Conservation (phyloP, 2,888 invertebrate genomes). For the Dryomyza anilis region DNA sequence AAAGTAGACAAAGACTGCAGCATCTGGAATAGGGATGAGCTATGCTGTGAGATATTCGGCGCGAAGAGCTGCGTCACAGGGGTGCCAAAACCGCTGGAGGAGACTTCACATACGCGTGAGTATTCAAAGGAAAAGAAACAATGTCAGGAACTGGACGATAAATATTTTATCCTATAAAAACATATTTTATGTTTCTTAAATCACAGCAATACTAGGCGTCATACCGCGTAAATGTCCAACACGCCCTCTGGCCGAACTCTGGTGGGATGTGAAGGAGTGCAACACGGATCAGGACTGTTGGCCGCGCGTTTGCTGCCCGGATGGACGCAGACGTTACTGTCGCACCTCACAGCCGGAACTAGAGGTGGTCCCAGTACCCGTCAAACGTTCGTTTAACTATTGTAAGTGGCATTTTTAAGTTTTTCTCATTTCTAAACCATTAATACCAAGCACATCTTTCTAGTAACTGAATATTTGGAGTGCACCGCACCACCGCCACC, state of each 20-base stretch:
- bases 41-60: slow-evolving; percentile 60
- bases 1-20: slow-evolving; percentile 55
- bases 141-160: no score
- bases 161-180: no score
- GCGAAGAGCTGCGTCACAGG: slow-evolving; percentile 67
- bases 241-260: slow-evolving; percentile 71
- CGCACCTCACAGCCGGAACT: slow-evolving; percentile 72
- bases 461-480: slow-evolving; percentile 71
- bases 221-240: slow-evolving; percentile 74
- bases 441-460: background rate
- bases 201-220: slow-evolving; percentile 71
- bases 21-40: slow-evolving; percentile 54
- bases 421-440: background rate
- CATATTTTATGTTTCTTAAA: background rate
- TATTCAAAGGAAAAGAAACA: no score
- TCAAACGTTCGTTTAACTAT: slow-evolving; percentile 68
- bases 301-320: slow-evolving; percentile 78
- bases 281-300: slow-evolving; percentile 73
- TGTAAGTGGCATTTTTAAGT: slow-evolving; percentile 62
- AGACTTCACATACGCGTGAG: slow-evolving; percentile 54
- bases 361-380: slow-evolving; percentile 66
- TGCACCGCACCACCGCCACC: slow-evolving; percentile 74
- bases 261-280: slow-evolving; percentile 74
- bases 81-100: slow-evolving; percentile 65
- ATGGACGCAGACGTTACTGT: slow-evolving; percentile 72